A percentile compares a stretch with the other conserved stretches of the same genome.
These are phyloP conservation scores for Planiliza haematocheilus DNA, from an alignment of 2,113 vertebrate species.

Conservation along the genomic window DNA sequence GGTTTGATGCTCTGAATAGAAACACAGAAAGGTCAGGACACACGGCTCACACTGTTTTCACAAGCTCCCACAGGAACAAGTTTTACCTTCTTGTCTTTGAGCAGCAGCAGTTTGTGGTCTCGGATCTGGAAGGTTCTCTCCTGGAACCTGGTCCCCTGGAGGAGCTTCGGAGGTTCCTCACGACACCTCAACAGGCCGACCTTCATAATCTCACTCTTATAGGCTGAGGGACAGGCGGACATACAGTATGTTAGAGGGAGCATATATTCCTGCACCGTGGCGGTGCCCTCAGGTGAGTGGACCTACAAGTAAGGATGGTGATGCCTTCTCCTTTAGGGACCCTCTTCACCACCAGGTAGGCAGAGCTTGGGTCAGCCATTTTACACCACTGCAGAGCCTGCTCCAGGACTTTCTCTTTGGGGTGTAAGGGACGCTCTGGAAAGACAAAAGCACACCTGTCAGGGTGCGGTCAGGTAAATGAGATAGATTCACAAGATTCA, in stretches of 20 bases:
- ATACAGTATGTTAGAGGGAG: background rate
- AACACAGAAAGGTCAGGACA: background rate
- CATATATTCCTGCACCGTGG: too few species aligned
- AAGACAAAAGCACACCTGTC: background rate
- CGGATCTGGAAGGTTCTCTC: conserved; percentile 93
- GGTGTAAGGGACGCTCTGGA: conserved; percentile 93
- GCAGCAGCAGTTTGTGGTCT: conserved; percentile 88
- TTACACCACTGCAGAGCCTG: conserved; percentile 98
- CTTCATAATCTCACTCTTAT: conserved; percentile 89
- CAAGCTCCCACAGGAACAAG: background rate
- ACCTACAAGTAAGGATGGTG: conserved; percentile 92
- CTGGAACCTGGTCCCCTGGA: conserved; percentile 92
- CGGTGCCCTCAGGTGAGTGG: too few species aligned
- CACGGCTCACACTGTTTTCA: too few species aligned
- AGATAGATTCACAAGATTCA: background rate
- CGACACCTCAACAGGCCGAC: conserved; percentile 91
- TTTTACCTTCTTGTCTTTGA: conserved; percentile 95
- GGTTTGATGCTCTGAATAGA: conserved; percentile 88
- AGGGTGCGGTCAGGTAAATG: background rate
- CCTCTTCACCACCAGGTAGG: conserved; percentile 92
- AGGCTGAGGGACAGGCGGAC: conserved; percentile 75
- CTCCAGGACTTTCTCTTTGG: conserved; percentile 96
- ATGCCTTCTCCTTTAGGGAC: conserved; percentile 88
- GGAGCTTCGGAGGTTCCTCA: conserved; percentile 91
- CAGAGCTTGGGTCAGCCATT: conserved; percentile 91